Conservation (phyloP, 2,797 vertebrate species). For the Heliangelus exortis region DNA sequence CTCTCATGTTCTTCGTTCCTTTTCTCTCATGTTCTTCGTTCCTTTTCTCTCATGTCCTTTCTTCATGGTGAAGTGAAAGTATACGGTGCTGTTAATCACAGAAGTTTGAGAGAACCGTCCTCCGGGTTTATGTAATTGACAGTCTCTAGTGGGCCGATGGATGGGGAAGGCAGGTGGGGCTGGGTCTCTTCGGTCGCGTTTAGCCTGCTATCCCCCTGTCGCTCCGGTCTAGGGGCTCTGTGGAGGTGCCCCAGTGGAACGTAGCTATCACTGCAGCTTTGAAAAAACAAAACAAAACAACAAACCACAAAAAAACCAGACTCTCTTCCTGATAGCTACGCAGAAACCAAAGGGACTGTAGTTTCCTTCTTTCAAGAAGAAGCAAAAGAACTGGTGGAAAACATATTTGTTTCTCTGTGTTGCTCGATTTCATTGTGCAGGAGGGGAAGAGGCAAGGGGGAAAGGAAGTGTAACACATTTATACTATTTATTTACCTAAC, state of each 20-base stretch:
- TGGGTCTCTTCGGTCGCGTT: rapidly evolving
- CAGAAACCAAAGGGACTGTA: neutral
- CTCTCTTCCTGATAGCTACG: neutral
- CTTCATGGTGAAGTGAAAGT: neutral
- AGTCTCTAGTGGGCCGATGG: neutral
- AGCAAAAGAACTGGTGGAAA: neutral
- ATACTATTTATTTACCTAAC: neutral
- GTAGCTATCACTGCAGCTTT: neutral
- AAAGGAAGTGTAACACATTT: neutral
- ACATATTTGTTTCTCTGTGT: neutral
- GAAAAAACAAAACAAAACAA: neutral
- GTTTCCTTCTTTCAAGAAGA: constrained; percentile 19
- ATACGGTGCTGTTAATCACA: neutral
- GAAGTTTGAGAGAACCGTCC: neutral
- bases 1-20: neutral
- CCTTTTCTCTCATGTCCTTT: neutral
- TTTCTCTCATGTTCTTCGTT: neutral
- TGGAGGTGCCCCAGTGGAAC: neutral
- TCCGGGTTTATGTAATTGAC: neutral
- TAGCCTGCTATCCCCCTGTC: neutral
- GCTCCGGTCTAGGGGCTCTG: neutral
- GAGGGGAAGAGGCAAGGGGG: neutral
- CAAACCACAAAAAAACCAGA: neutral
- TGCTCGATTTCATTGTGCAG: neutral
- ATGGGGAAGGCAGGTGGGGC: neutral